Percentiles rank a stretch among this genome's conserved stretches.
These are phyloP conservation scores for Luscinia luscinia DNA, from an alignment of 2,797 vertebrate genomes.

Conservation along the genomic window DNA sequence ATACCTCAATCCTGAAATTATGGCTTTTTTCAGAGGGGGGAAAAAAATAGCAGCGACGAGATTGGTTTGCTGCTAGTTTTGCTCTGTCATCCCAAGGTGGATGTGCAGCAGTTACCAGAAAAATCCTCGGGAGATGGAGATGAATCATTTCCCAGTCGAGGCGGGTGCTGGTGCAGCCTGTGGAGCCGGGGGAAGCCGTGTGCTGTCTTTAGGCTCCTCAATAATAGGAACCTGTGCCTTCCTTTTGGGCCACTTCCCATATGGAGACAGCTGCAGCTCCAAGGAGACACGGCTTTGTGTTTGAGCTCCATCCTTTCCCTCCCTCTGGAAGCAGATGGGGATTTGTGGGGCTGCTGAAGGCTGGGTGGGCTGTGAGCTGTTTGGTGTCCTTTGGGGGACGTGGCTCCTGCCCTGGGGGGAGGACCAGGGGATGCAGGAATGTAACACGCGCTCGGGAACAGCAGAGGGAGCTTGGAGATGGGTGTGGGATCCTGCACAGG, in stretches of 20 bases:
- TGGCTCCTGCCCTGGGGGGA: not conserved
- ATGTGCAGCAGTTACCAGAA: slow-evolving; percentile 49
- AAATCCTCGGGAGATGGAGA: not conserved
- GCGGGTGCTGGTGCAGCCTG: not conserved
- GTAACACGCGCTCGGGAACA: not conserved
- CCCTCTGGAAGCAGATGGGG: not conserved
- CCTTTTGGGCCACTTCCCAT: not conserved
- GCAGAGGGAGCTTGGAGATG: slow-evolving; percentile 55
- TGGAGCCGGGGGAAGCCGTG: not conserved
- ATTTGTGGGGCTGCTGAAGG: not conserved
- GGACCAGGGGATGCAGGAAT: not conserved
- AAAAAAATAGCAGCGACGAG: not conserved
- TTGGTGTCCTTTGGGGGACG: not conserved
- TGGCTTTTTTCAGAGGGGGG: not conserved
- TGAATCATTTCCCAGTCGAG: slow-evolving; percentile 29
- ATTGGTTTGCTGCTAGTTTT: slow-evolving; percentile 21
- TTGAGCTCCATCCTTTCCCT: fast-evolving
- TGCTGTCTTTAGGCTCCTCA: not conserved
- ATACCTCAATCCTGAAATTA: not conserved
- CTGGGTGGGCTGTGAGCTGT: not conserved
- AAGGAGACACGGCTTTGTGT: not conserved
- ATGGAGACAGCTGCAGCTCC: not conserved
- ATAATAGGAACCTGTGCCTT: not conserved
- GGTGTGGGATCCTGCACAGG: not conserved
- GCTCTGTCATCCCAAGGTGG: slow-evolving; percentile 56